Evolutionary conservation across 2,797 vertebrate genomes (phyloP), one percentile per base, ranked within the genome.

Genomic region (Mus minutoides): DNA sequence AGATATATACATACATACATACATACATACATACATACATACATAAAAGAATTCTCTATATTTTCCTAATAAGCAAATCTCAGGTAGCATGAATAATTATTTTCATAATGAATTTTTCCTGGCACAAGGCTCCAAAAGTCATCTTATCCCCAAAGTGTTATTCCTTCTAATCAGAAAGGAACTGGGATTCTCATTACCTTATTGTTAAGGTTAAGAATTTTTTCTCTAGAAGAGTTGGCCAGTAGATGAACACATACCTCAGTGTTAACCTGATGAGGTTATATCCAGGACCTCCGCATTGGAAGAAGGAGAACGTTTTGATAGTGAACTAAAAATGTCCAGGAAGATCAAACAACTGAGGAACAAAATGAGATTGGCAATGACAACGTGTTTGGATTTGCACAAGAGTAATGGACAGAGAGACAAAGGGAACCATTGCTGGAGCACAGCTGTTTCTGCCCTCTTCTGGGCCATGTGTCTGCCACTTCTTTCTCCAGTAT

Each of bases 41-140:
- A n/a, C n/a, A n/a, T n/a, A n/a, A n/a, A n/a, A n/a, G n/a, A n/a
- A 71, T 17, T 80, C 56, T 56, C 6, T 16, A 52, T n/a, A 29
- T 24, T 83, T 29, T n/a, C 10, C 80, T 29, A 58, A 60, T 58
- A 60, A 76, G 40, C 37, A 60, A 76, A 76, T 76, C 56, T 2
- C 13, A 40, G 24, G 13, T 37, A 85, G 34, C 22, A 22, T 85
- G 43, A 94, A 24, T 54, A 80, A 31, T 17, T 6, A 58, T 4
- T 95, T 96, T 84, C 54, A 52, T 62, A 71, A 37, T 73, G 54
- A 67, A 24, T 91, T 96, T 85, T n/a, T 37, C 75, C 89, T 56
- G 83, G 46, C 40, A 11, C 0, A 37, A 17, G 16, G 2, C 14
- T 89, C 75, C 54, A 78, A 94, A 91, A 58, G 1, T 13, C 37